Evolutionary conservation across 2,113 vertebrate species (phyloP).

Genomic region (Abramis brama): DNA sequence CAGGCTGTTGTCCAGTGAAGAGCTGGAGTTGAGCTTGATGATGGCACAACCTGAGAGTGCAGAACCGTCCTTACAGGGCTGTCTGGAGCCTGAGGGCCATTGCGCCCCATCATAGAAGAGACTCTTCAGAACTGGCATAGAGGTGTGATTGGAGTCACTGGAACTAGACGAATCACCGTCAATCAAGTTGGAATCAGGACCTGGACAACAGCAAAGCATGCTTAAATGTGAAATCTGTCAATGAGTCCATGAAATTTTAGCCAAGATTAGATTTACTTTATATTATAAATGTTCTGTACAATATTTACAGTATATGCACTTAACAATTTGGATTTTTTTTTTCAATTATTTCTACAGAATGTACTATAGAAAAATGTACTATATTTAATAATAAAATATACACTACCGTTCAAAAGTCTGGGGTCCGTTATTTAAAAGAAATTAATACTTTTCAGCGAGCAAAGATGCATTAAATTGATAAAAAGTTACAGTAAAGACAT

Average conservation of each 20-base stretch:
- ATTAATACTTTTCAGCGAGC: neutral
- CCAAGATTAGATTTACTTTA: neutral
- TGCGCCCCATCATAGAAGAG: constrained; percentile 58
- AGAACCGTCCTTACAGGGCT: constrained; percentile 51
- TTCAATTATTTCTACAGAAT: neutral
- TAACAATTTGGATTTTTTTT: neutral
- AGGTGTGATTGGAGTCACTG: constrained; percentile 53
- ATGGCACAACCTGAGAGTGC: constrained; percentile 44
- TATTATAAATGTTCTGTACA: neutral
- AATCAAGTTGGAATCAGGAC: constrained; percentile 65
- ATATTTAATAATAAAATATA: neutral
- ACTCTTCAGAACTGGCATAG: constrained; percentile 42
- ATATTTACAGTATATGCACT: neutral
- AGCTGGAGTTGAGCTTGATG: constrained; percentile 52
- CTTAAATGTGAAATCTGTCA: neutral
- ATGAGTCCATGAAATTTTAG: too few relatives aligned
- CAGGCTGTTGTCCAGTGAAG: constrained; percentile 58
- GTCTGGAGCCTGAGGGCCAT: constrained; percentile 38
- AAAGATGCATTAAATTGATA: neutral
- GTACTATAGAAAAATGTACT: neutral
- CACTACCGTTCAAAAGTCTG: neutral
- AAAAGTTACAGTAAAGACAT: neutral
- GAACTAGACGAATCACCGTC: constrained; percentile 57
- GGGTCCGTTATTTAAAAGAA: neutral
- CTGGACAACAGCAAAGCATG: constrained; percentile 45